Evolutionary conservation across 2,113 vertebrate genomes (phyloP).

Genomic region (Pollachius pollachius): DNA sequence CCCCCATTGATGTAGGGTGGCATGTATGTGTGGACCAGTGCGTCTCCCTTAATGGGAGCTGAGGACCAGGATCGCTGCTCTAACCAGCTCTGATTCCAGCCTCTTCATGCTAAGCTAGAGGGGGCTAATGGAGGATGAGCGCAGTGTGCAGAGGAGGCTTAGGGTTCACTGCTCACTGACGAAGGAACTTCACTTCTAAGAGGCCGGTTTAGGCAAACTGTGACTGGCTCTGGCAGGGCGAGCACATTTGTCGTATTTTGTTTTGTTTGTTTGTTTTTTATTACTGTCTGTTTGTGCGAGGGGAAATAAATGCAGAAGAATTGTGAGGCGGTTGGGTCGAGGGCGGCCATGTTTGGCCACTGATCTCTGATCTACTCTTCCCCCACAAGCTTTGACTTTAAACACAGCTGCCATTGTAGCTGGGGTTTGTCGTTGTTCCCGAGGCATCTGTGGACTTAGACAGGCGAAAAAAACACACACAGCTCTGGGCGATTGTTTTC

Average conservation of each 20-base stretch:
- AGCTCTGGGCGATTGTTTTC: background rate
- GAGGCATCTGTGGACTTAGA: no score
- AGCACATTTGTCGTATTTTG: conserved; percentile 54
- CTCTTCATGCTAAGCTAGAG: conserved; percentile 38
- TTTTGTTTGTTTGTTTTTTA: conserved; percentile 45
- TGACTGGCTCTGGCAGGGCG: conserved; percentile 67
- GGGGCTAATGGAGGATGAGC: conserved; percentile 68
- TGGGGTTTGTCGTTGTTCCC: no score
- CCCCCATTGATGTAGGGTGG: conserved; percentile 53
- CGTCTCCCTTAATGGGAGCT: conserved; percentile 59
- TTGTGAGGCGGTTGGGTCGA: conserved; percentile 44
- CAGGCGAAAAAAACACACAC: background rate
- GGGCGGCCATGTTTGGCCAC: conserved; percentile 45
- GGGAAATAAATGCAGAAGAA: background rate
- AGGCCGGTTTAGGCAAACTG: conserved; percentile 51
- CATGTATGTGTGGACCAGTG: conserved; percentile 42
- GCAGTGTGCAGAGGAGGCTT: conserved; percentile 60
- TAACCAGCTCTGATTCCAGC: conserved; percentile 70
- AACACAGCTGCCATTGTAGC: conserved; percentile 18
- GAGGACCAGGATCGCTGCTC: conserved; percentile 62
- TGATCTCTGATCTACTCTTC: conserved; percentile 41
- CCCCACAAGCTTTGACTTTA: conserved; percentile 39
- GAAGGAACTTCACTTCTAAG: conserved; percentile 68
- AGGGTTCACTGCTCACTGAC: conserved; percentile 71
- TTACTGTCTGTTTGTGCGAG: conserved; percentile 44